phyloP scores from a whole-genome alignment of 2,113 vertebrate genomes.

The Hypanus sabinus region DNA sequence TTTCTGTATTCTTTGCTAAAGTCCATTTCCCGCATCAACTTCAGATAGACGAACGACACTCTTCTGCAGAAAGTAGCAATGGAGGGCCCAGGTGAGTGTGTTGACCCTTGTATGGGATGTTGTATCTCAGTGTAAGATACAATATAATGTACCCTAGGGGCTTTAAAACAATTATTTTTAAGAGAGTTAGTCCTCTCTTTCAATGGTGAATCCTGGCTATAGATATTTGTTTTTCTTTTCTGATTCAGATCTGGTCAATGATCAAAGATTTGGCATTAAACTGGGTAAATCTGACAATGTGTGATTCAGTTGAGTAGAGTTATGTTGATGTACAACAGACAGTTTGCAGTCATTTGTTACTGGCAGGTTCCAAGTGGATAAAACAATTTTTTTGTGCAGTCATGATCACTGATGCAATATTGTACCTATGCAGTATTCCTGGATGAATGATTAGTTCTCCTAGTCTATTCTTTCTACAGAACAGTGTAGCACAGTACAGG shows the following conservation, averaged over 20 bases:
- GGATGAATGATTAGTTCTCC: not conserved
- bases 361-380: not conserved
- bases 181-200: not conserved
- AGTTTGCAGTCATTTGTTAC: not conserved
- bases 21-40: not conserved
- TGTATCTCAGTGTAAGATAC: not conserved
- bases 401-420: not conserved
- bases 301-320: not conserved
- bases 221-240: not conserved
- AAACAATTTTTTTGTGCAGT: not conserved
- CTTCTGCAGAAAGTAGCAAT: not conserved
- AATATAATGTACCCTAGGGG: not conserved
- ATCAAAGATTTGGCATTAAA: not conserved
- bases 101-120: not conserved
- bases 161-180: not conserved
- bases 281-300: not conserved
- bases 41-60: not conserved
- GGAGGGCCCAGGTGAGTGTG: not conserved
- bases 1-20: not conserved
- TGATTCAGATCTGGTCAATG: not conserved
- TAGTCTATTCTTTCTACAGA: not conserved
- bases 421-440: not conserved
- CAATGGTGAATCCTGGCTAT: not conserved
- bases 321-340: not conserved
- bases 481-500: too few relatives aligned